Evolutionary conservation across 2,113 vertebrate species (phyloP).

Genomic region (Ophthalmolycus amberensis): DNA sequence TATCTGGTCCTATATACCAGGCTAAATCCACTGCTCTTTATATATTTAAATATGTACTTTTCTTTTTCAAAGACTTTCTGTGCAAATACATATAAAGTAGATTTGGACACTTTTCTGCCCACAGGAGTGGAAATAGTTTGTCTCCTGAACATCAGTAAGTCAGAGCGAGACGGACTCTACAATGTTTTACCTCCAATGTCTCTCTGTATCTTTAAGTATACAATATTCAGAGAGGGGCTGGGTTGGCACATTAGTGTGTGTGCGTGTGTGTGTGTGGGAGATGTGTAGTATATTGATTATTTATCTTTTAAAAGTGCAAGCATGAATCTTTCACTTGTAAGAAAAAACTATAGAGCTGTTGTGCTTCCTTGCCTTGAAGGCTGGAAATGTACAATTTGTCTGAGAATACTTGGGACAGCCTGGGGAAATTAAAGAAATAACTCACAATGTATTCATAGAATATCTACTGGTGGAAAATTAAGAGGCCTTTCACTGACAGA

Average conservation of each 20-base stretch:
- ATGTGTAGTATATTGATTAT: constrained; percentile 43
- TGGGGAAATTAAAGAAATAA: constrained; percentile 56
- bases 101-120: constrained; percentile 17
- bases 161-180: constrained; percentile 1
- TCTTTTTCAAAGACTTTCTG: not conserved
- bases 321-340: constrained; percentile 40
- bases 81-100: constrained; percentile 4
- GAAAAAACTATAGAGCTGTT: constrained; percentile 21
- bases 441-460: constrained; percentile 34
- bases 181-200: constrained; percentile 18
- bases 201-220: constrained; percentile 30
- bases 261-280: not conserved
- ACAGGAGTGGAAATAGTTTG: constrained; percentile 34
- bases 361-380: constrained; percentile 28
- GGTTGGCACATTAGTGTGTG: not conserved
- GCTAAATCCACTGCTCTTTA: not conserved
- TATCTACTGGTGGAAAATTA: constrained; percentile 23
- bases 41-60: constrained; percentile 3
- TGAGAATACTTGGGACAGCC: constrained; percentile 17
- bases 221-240: constrained; percentile 25
- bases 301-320: constrained; percentile 52
- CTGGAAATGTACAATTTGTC: constrained; percentile 30
- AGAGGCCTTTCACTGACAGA: constrained; percentile 13
- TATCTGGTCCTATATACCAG: not conserved
- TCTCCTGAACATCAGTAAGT: constrained; percentile 22